Base-by-base conservation (phyloP, 2,888 invertebrate genomes). In the Odontomyia ornata region DNA sequence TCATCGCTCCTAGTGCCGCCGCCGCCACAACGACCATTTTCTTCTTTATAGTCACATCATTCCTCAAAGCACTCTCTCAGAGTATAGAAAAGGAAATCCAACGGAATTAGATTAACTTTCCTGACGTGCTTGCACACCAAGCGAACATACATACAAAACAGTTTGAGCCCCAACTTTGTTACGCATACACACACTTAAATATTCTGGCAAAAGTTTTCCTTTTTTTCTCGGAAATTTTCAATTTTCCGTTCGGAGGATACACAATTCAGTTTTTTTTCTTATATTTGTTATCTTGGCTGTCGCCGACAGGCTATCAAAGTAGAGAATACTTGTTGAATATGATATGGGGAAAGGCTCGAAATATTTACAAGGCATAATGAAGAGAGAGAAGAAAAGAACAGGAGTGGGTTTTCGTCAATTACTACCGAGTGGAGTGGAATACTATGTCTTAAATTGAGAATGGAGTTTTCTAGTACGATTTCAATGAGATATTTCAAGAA, bases 311-410 rank as follows among this genome's bases (percentile, higher is more conserved):
- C 43, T 43, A 43, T 47, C 28, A 18, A 15, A 30, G 18, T 18
- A 65, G 25, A 15, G 69, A 69, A 69, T 46, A 69, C 69, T 69
- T 69, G 69, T 69, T 69, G 69, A 69, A 69, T 69, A 46, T 21
- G 36, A 30, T n/a, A 18, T 9, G 65, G 43, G 4, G 9, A 43
- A 30, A 4, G 65, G 9, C 36, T 36, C 5, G 36, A 9, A 36
- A 36, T 36, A 36, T 36, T 3, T 36, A 36, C 3, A 36, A 3
- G 36, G 9, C 9, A 36, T 36, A 36, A 9, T 36, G 5, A 9
- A 36, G 9, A 36, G 36, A 3, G 9, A 36, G 9, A 36, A 9
- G 36, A 36, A 36, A 9, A 36, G 36, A 36, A 9, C 36, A 5
- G 36, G 5, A 9, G 3, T 36, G 5, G 36, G 9, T 9, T 52